phyloP scores from a whole-genome alignment of 2,888 invertebrate genomes.

The Hanleya hanleyi region DNA sequence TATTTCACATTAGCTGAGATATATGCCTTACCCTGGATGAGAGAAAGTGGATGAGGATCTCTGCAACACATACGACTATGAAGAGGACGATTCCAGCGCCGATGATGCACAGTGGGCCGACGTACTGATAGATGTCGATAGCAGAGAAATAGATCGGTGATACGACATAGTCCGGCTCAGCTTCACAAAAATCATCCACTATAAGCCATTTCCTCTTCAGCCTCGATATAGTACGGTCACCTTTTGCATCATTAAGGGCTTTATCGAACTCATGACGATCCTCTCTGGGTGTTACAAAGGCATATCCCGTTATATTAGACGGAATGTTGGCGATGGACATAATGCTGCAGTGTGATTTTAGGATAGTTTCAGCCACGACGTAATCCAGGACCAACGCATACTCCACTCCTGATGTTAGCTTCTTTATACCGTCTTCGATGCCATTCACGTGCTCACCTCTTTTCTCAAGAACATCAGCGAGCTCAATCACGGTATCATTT shows the following conservation, averaged over 20 bases:
- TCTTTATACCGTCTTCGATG: neutral
- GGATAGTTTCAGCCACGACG: neutral
- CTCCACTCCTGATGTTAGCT: neutral
- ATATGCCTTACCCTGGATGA: neutral
- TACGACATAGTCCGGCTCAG: neutral
- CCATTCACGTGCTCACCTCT: neutral
- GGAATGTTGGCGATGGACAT: conserved; percentile 2
- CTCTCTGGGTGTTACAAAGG: neutral
- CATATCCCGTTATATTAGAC: conserved; percentile 8
- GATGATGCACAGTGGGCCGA: neutral
- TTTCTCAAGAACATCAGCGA: neutral
- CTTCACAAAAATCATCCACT: neutral
- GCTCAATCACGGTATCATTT: neutral
- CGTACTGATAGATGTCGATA: conserved; percentile 4
- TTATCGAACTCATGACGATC: neutral
- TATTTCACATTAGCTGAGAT: too few relatives aligned
- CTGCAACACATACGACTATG: neutral
- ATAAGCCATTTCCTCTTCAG: neutral
- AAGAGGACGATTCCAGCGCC: conserved; percentile 1
- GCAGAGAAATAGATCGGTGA: neutral
- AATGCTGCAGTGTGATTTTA: conserved; percentile 3
- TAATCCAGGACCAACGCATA: neutral
- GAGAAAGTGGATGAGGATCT: neutral
- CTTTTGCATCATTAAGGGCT: neutral
- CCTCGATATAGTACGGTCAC: neutral